Conservation (phyloP, 2,888 invertebrate genomes). For the Cheilosia vernalis region DNA sequence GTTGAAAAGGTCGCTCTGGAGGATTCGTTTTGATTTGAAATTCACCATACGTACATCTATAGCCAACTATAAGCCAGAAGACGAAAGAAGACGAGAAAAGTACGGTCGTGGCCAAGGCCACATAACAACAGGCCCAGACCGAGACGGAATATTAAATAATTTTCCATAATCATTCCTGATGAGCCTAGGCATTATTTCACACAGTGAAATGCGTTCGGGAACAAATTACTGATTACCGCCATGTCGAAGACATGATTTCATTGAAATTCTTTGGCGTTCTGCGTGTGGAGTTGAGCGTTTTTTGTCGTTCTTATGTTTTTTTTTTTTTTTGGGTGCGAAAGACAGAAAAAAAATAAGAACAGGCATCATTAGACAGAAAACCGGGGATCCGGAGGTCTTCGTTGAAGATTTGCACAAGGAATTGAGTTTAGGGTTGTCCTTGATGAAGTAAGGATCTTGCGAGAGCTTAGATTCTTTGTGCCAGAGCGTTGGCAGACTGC, state of each 20-base stretch:
- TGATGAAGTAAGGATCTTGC: no score
- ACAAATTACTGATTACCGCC: constrained; percentile 69
- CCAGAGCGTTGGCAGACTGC: no score
- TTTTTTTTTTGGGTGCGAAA: not conserved
- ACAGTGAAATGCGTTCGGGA: constrained; percentile 60
- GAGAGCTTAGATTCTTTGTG: no score
- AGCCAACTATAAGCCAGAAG: not conserved
- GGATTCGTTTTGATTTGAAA: constrained; percentile 47
- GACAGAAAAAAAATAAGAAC: not conserved
- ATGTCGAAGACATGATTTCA: constrained; percentile 66
- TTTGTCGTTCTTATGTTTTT: not conserved
- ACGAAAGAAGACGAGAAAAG: constrained; percentile 24
- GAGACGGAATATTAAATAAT: constrained; percentile 71
- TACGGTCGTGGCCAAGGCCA: constrained; percentile 68
- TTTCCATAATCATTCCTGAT: constrained; percentile 68
- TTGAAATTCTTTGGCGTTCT: constrained; percentile 57
- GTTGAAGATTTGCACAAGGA: no score
- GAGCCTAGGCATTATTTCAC: constrained; percentile 66
- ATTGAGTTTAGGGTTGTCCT: no score
- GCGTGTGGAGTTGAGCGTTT: not conserved
- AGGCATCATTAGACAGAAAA: not conserved
- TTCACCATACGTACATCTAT: constrained; percentile 44
- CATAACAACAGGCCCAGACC: constrained; percentile 63
- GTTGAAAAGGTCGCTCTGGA: constrained; percentile 1
- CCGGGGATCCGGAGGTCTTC: no score